Base-by-base conservation (phyloP, 2,888 invertebrate genomes). In the Cosmorhoe ocellata region DNA sequence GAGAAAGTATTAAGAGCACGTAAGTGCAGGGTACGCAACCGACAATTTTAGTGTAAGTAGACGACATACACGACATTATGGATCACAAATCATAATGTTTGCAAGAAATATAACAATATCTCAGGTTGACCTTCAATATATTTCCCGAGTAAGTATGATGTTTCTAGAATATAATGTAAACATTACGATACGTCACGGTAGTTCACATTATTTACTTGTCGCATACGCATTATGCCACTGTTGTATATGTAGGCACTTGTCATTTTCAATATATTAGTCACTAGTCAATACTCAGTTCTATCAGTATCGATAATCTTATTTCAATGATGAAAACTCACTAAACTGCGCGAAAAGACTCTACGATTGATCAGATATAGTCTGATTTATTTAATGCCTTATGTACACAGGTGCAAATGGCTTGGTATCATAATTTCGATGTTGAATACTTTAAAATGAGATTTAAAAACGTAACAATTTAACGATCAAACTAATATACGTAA, bases 121-220 rank as follows among this genome's bases (percentile, higher is more conserved):
- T 55, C 61, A 66, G 61, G 63, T 64, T 71, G 84, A 81, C 87
- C 87, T 87, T 86, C 81, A 69, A 3, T 55, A 61, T 62, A 66
- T 64, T 62, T 59, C 63, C 67, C 55, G 61, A 69, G 59, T 63
- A 63, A 66, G 61, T 66, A 69, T 64, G 62, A 71, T 63, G 69
- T 69, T 74, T 77, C 70, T 74, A 76, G 76, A 71, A 74, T 63
- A 55, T 60, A 51, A 46, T n/a, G 40, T 45, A 33, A 44, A 63
- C 63, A 57, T 37, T 58, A 56, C 61, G 59, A 58, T 54, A 31
- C 42, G 52, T 56, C 48, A 41, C 59, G 41, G 18, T 3, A 18
- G 2, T 2, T 59, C 56, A 57, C 61, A 63, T 64, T 59, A 69
- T 64, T 56, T 49, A 55, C 55, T 54, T 56, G 42, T 37, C 36